phyloP scores from a whole-genome alignment of 92 coral and sea anemone species.

The Desmophyllum pertusum region DNA sequence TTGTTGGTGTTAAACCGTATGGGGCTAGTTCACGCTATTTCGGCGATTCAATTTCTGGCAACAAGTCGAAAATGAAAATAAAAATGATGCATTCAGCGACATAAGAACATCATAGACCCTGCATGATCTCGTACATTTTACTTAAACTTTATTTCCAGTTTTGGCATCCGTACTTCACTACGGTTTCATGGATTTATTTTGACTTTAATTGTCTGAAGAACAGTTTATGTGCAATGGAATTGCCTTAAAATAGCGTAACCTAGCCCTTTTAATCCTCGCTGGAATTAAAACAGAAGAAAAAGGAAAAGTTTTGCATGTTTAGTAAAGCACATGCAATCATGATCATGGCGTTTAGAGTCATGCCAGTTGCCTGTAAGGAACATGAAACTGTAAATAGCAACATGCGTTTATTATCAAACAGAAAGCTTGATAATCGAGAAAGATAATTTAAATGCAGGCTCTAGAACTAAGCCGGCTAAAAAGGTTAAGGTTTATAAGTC shows the following conservation, averaged over 20 bases:
- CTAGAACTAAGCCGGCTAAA: neutral
- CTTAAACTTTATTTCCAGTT: neutral
- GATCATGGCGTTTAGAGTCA: neutral
- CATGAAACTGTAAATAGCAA: constrained; percentile 25
- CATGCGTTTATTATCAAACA: neutral
- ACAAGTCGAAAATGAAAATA: neutral
- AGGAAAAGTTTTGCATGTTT: neutral
- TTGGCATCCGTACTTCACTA: neutral
- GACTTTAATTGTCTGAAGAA: neutral
- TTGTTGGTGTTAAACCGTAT: neutral
- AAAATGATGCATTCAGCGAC: neutral
- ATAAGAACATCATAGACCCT: neutral
- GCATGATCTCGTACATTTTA: neutral
- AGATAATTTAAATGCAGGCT: constrained; percentile 6
- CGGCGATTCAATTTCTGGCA: neutral
- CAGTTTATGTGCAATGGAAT: neutral
- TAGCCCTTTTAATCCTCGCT: neutral
- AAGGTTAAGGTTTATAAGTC: neutral
- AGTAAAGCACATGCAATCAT: neutral
- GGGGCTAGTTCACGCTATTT: neutral
- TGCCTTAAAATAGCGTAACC: neutral
- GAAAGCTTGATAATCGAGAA: neutral
- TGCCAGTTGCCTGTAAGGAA: neutral
- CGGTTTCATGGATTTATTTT: neutral
- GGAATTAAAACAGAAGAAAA: neutral